Conservation (phyloP, 2,113 vertebrate species). For the Actenoides hombroni region DNA sequence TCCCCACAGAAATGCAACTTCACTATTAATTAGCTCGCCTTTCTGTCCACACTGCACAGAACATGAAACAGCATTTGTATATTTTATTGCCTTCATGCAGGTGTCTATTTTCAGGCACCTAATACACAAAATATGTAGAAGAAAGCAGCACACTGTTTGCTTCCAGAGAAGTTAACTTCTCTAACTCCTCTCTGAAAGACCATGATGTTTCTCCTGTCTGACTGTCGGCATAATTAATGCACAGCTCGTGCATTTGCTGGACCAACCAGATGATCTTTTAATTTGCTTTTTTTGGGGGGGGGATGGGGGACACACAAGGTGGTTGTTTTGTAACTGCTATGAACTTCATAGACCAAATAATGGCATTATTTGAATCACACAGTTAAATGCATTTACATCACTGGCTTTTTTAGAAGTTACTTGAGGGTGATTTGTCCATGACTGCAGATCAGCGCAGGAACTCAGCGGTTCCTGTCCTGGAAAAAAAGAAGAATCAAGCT, state of each 20-base stretch:
- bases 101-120: neutral
- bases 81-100: neutral
- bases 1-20: neutral
- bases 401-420: neutral
- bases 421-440: neutral
- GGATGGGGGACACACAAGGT: neutral
- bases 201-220: neutral
- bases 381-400: neutral
- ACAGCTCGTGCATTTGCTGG: neutral
- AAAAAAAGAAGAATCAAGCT: neutral
- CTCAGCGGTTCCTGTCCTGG: neutral
- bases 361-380: neutral
- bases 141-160: neutral
- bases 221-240: neutral
- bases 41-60: neutral
- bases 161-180: neutral
- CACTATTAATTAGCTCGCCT: neutral
- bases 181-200: neutral
- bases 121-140: neutral
- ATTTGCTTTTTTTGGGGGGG: neutral
- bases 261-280: neutral
- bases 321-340: neutral
- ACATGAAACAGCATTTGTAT: neutral
- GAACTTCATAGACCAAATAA: neutral
- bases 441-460: neutral